Conservation (phyloP, 2,113 vertebrate species). For the Hiodon alosoides region DNA sequence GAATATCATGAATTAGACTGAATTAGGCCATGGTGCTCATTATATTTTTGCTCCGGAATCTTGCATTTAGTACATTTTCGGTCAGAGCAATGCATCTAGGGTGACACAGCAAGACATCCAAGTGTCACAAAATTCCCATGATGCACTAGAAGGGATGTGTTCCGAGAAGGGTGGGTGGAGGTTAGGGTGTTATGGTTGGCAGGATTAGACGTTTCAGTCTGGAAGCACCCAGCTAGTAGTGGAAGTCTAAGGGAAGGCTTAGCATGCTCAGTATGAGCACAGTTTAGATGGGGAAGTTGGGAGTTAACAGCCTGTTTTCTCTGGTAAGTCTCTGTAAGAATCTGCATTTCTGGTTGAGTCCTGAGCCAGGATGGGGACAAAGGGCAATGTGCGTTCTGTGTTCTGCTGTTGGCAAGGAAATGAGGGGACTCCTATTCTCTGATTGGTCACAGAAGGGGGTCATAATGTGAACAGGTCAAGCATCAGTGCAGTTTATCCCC, state of each 20-base stretch:
- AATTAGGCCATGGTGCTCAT: not conserved
- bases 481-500: too few relatives aligned
- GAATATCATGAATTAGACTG: conserved; percentile 5
- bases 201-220: not conserved
- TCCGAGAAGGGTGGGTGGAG: too few relatives aligned
- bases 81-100: conserved; percentile 35
- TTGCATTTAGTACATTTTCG: conserved; percentile 35
- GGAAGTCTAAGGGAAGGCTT: not conserved
- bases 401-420: not conserved
- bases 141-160: conserved; percentile 1
- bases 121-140: conserved; percentile 1
- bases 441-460: too few relatives aligned
- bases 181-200: too few relatives aligned
- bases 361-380: conserved; percentile 5
- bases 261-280: not conserved
- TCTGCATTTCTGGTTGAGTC: conserved; percentile 21
- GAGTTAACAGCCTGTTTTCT: not conserved
- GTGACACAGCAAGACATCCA: too few relatives aligned
- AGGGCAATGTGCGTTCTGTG: conserved; percentile 2
- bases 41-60: conserved; percentile 10
- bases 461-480: too few relatives aligned
- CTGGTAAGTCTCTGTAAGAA: not conserved
- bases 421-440: too few relatives aligned
- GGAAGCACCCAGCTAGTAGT: too few relatives aligned
- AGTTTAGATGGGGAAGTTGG: conserved; percentile 7